Conservation (phyloP, 1,140 invertebrate genomes). For the Leucophenga varia region DNA sequence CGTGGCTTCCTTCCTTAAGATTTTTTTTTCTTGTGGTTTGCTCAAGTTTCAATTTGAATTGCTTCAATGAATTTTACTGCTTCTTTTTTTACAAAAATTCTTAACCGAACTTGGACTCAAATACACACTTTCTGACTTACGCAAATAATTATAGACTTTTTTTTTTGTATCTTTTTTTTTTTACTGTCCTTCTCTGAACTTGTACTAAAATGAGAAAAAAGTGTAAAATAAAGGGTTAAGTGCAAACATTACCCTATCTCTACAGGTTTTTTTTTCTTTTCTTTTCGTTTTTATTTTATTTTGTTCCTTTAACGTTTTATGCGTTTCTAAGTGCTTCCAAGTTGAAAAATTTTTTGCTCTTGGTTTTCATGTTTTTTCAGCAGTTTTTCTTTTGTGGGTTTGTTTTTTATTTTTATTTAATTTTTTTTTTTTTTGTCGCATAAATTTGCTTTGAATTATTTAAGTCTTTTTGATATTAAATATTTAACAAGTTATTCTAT, state of each 20-base stretch:
- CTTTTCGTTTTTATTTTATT: too few relatives aligned
- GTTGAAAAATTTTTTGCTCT: too few relatives aligned
- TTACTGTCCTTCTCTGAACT: background rate
- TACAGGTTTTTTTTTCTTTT: too few relatives aligned
- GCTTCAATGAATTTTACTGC: constrained; percentile 6
- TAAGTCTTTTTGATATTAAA: constrained; percentile 22
- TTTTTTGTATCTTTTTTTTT: too few relatives aligned
- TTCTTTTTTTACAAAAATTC: too few relatives aligned
- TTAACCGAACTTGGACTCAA: too few relatives aligned
- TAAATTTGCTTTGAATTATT: constrained; percentile 53
- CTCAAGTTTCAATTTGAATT: constrained; percentile 20
- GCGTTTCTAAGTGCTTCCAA: too few relatives aligned
- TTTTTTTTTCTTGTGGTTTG: background rate
- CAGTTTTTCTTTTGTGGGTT: too few relatives aligned
- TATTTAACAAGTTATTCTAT: background rate
- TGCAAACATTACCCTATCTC: too few relatives aligned
- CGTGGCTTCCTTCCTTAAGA: too few relatives aligned
- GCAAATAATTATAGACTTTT: constrained; percentile 46
- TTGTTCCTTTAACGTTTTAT: too few relatives aligned
- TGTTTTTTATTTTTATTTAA: constrained; percentile 28
- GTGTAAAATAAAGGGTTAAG: constrained; percentile 43
- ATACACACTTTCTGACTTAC: constrained; percentile 52
- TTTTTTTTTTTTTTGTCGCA: constrained; percentile 46
- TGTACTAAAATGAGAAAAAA: constrained; percentile 7
- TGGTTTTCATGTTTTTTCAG: too few relatives aligned